A percentile compares a stretch with the other conserved stretches of the same genome.
Conservation (phyloP, 2,888 invertebrate genomes). For the Smittia sp. region DNA sequence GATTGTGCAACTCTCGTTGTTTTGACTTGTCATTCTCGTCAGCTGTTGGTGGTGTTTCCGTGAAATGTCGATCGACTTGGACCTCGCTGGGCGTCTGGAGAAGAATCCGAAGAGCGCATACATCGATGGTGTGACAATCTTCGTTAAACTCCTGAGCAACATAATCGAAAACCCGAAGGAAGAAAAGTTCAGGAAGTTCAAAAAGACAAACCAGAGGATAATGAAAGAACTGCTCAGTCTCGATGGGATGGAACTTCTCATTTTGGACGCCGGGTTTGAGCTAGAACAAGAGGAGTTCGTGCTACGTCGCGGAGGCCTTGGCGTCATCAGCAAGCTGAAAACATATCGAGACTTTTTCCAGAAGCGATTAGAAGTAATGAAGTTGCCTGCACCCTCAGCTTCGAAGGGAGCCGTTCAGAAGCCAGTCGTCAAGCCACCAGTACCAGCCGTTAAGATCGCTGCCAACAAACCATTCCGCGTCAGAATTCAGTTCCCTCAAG, state of each 20-base stretch:
- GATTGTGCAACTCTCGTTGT: too few species aligned
- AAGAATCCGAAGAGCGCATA: constrained; percentile 48
- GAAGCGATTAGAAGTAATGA: constrained; percentile 29
- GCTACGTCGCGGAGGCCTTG: constrained; percentile 48
- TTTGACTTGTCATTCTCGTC: too few species aligned
- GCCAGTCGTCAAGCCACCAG: neutral
- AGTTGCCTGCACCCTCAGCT: neutral
- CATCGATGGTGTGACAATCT: constrained; percentile 50
- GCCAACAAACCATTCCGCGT: constrained; percentile 48
- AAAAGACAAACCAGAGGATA: constrained; percentile 51
- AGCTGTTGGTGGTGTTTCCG: too few species aligned
- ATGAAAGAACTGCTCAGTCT: constrained; percentile 49
- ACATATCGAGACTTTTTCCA: constrained; percentile 49
- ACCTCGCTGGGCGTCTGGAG: constrained; percentile 42
- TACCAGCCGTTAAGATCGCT: neutral
- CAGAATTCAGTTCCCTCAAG: constrained; percentile 52
- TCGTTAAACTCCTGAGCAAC: constrained; percentile 51
- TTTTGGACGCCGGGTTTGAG: constrained; percentile 50
- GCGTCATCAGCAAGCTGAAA: constrained; percentile 48
- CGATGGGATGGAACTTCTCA: constrained; percentile 48
- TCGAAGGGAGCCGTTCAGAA: neutral
- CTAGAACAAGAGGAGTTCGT: constrained; percentile 42
- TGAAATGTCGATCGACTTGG: constrained; percentile 1
- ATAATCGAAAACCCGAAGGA: constrained; percentile 51
- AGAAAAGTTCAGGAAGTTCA: constrained; percentile 50